Percentiles rank a stretch among this genome's conserved stretches.
Conservation (phyloP, 2,113 vertebrate species). For the Siphamia tubifer region DNA sequence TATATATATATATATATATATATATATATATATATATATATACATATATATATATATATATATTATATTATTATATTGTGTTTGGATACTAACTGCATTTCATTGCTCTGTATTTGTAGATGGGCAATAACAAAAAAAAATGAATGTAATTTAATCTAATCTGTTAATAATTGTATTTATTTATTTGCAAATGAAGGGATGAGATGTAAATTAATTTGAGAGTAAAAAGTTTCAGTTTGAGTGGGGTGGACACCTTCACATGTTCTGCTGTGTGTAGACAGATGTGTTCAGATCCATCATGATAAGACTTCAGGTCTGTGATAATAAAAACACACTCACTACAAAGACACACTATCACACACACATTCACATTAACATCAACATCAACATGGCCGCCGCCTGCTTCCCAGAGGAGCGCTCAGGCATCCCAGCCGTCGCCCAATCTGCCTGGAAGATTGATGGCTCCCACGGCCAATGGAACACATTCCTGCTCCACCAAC, state of each 20-base stretch:
- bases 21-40: too few species aligned
- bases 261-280: constrained; percentile 56
- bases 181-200: too few species aligned
- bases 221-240: neutral
- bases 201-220: too few species aligned
- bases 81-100: too few species aligned
- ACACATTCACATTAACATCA: constrained; percentile 3
- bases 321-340: too few species aligned
- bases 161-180: too few species aligned
- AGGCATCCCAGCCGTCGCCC: constrained; percentile 86
- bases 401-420: constrained; percentile 84
- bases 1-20: too few species aligned
- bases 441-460: constrained; percentile 84
- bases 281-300: constrained; percentile 64
- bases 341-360: constrained; percentile 13
- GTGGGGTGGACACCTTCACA: neutral
- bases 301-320: constrained; percentile 66
- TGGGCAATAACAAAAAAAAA: too few species aligned
- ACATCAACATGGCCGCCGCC: constrained; percentile 35
- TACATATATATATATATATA: too few species aligned
- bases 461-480: constrained; percentile 86
- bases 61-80: too few species aligned
- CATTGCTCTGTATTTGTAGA: too few species aligned
- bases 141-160: neutral
- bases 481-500: constrained; percentile 88